Evolutionary conservation across 2,888 invertebrate genomes (phyloP).

Genomic region (Leptarthrus brevirostris): DNA sequence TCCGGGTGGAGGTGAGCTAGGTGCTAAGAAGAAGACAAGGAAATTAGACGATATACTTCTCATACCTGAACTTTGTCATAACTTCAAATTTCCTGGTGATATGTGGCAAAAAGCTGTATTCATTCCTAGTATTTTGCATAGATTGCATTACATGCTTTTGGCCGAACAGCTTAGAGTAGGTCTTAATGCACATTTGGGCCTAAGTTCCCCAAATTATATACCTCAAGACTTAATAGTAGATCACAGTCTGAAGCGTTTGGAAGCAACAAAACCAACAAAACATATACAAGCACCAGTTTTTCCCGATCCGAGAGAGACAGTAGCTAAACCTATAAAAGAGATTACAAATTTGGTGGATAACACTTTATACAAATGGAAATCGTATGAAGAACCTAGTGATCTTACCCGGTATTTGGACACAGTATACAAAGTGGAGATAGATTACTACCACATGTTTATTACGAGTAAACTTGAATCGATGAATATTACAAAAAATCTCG

Average conservation of each 20-base stretch:
- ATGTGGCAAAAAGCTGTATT: conserved; percentile 88
- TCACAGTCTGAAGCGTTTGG: conserved; percentile 59
- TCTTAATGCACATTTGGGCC: conserved; percentile 60
- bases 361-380: conserved; percentile 58
- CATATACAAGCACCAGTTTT: conserved; percentile 17
- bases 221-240: conserved; percentile 62
- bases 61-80: conserved; percentile 88
- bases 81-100: conserved; percentile 76
- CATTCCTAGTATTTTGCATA: conserved; percentile 86
- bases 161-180: conserved; percentile 66
- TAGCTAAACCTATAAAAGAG: conserved; percentile 21
- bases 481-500: not conserved
- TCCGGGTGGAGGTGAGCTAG: conserved; percentile 57
- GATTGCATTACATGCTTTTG: conserved; percentile 67
- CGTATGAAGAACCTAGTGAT: conserved; percentile 74
- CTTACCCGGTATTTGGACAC: conserved; percentile 72
- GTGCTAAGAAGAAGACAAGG: conserved; percentile 60
- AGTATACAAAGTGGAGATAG: conserved; percentile 75
- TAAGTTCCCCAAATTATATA: conserved; percentile 57
- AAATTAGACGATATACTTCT: conserved; percentile 72
- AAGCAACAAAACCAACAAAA: conserved; percentile 48
- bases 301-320: not conserved
- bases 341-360: conserved; percentile 9
- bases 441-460: conserved; percentile 77
- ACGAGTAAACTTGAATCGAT: conserved; percentile 51